Conservation (phyloP, 1,140 invertebrate genomes). For the Nymphalis io region DNA sequence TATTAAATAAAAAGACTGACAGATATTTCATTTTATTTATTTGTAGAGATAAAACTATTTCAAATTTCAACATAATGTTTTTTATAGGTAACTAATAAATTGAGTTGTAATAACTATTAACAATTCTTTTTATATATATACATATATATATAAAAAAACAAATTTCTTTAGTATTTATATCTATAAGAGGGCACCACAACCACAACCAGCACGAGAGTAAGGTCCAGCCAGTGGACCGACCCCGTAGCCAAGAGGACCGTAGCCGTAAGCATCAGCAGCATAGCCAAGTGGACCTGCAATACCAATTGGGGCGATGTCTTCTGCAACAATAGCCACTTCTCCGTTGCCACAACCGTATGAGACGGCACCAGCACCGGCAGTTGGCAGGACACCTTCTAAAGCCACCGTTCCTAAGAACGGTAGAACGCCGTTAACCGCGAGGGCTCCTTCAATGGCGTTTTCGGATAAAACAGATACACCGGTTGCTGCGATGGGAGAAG, state of each 20-base stretch:
- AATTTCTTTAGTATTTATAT: too few relatives aligned
- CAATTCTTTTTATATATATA: too few relatives aligned
- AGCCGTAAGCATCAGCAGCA: conserved; percentile 16
- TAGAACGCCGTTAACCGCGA: conserved; percentile 12
- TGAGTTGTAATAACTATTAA: too few relatives aligned
- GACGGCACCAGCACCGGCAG: background rate
- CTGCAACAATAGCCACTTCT: conserved; percentile 1
- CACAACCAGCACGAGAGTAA: too few relatives aligned
- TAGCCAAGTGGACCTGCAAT: conserved; percentile 10
- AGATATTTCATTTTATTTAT: too few relatives aligned
- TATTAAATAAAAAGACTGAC: too few relatives aligned
- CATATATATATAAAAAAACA: too few relatives aligned
- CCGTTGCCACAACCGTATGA: background rate
- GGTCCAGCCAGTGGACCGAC: background rate
- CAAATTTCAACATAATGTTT: background rate
- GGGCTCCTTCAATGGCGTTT: conserved; percentile 16
- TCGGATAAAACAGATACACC: conserved; percentile 46
- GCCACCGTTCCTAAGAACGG: conserved; percentile 17
- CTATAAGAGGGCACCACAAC: too few relatives aligned
- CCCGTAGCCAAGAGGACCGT: background rate
- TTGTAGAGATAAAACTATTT: background rate
- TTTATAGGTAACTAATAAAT: background rate
- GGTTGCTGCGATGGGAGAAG: conserved; percentile 39
- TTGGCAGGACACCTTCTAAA: too few relatives aligned
- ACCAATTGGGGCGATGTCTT: background rate